Percentiles rank a stretch among this genome's conserved stretches.
These are phyloP conservation scores for Elachura formosa DNA, from an alignment of 2,113 vertebrate genomes.

Conservation along the genomic window DNA sequence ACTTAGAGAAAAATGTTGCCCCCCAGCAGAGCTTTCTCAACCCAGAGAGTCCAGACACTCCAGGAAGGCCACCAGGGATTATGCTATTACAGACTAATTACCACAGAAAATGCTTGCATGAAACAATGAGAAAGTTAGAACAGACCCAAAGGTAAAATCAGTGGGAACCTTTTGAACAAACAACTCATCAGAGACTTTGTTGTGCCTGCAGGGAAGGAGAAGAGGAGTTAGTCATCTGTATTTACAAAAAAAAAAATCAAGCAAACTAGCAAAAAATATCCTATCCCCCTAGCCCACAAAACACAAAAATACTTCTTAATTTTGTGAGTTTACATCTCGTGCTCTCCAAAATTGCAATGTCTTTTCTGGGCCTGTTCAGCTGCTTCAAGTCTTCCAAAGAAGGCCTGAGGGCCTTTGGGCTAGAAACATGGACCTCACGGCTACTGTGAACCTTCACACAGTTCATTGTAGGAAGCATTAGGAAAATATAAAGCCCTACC, in stretches of 20 bases:
- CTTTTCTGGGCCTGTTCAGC: not conserved
- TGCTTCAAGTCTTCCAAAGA: not conserved
- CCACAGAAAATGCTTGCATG: conserved; percentile 4
- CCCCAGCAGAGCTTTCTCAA: conserved; percentile 21
- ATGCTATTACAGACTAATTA: conserved; percentile 29
- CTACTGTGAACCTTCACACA: not conserved
- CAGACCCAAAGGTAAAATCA: conserved; percentile 46
- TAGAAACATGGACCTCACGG: not conserved
- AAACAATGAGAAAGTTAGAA: conserved; percentile 4
- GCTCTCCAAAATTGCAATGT: not conserved
- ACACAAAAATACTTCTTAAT: not conserved
- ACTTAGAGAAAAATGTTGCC: not conserved
- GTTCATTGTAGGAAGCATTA: not conserved
- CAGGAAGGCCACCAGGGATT: conserved; percentile 15
- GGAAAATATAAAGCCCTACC: not conserved
- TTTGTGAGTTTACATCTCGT: not conserved
- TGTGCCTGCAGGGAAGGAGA: conserved; percentile 20
- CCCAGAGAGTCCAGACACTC: not conserved
- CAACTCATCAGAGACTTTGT: conserved; percentile 10
- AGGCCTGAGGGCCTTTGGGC: not conserved
- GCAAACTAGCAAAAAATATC: not conserved
- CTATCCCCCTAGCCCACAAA: not conserved
- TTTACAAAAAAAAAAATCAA: not conserved
- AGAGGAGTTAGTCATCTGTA: conserved; percentile 21
- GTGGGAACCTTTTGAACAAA: conserved; percentile 8